Evolutionary conservation across 2,888 invertebrate genomes (phyloP), one percentile per base, ranked within the genome.

Genomic region (Eudemis profundana): DNA sequence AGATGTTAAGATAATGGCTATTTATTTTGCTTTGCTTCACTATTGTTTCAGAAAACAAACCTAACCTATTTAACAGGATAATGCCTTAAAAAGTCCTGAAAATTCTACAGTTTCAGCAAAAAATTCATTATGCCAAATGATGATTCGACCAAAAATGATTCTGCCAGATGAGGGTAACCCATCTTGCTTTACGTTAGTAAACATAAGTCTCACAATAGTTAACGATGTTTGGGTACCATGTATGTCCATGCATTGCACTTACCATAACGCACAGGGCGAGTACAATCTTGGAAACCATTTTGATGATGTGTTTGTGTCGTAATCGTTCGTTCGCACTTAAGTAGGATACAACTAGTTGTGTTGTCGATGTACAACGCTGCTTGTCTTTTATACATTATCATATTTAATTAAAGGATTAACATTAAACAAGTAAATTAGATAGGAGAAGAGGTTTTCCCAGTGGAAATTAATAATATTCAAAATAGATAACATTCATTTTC

Each of bases 361-460:
- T 73, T 72, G 65, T 57, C 67, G 66, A 62, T 42, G 59, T 70
- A 69, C 68, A 56, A 63, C 54, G 54, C 27, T 56, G 21, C 53
- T 59, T 44, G 70, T 72, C 76, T 86, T 87, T 82, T 91, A 91
- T 89, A 89, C 73, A 27, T 59, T 63, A 49, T 66, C 69, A 36
- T 86, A 81, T 89, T 86, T 88, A 72, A 68, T 64, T 70, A 69
- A 75, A 62, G 70, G 81, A 83, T 87, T 84, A 83, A 15, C 7
- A 71, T 70, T 68, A 71, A 72, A 74, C 68, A 75, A 72, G 63
- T 69, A 61, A 73, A 74, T 68, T 69, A 77, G 74, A 75, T 78
- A 77, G 70, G 70, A 68, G 77, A 68, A 74, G 72, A 76, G 90
- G 90, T 85, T 89, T 90, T 90, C 78, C 90, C 87, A 75, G 71